Evolutionary conservation across 2,797 vertebrate genomes (phyloP).

Genomic region (Hydrocynus forskahlii): DNA sequence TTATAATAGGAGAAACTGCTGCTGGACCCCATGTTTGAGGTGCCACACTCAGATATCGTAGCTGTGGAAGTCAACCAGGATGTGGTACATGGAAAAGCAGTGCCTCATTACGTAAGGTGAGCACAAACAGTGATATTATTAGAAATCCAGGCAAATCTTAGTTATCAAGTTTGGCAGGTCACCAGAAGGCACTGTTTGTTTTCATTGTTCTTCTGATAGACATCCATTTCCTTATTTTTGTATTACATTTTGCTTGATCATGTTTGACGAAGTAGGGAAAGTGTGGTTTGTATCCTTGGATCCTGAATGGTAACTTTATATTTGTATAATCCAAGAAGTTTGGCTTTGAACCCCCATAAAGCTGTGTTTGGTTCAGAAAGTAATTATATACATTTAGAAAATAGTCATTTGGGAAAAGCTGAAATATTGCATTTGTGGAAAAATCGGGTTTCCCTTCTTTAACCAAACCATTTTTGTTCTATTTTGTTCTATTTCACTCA

Average conservation of each 20-base stretch:
- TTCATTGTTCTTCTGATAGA: neutral
- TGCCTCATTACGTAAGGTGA: constrained; percentile 85
- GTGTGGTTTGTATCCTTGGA: neutral
- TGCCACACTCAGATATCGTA: constrained; percentile 88
- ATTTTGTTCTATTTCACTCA: no score
- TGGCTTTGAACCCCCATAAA: neutral
- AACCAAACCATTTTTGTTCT: no score
- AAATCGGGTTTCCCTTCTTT: no score
- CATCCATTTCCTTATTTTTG: neutral
- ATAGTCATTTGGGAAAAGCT: no score
- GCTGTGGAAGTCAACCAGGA: constrained; percentile 87
- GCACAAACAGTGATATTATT: neutral
- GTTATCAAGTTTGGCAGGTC: neutral
- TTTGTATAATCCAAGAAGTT: neutral
- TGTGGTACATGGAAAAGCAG: constrained; percentile 86
- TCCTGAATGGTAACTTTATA: neutral
- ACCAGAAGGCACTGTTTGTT: neutral
- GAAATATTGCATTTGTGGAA: no score
- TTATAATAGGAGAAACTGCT: constrained; percentile 83
- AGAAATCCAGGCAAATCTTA: neutral
- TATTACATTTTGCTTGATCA: neutral
- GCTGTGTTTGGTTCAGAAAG: neutral
- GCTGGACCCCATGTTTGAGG: constrained; percentile 90
- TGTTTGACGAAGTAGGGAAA: neutral
- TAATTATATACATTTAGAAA: no score